phyloP scores from a whole-genome alignment of 2,888 invertebrate species.

The Thysanoteuthis rhombus region DNA sequence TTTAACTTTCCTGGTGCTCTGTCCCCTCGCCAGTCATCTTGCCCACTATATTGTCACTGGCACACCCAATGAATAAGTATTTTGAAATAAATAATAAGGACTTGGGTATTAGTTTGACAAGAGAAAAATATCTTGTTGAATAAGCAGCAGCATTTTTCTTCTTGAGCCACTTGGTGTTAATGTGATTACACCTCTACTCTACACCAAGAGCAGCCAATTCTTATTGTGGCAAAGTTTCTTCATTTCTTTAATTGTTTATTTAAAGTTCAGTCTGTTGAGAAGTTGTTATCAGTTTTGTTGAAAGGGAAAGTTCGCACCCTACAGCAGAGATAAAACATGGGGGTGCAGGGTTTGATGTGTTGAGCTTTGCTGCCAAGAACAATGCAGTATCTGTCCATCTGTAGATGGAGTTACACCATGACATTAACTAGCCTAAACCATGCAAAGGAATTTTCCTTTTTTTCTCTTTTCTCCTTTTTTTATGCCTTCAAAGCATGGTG shows the following conservation, averaged over 20 bases:
- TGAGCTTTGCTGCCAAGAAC: background rate
- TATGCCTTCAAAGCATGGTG: background rate
- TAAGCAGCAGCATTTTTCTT: no score
- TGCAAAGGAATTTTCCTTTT: background rate
- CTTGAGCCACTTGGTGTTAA: background rate
- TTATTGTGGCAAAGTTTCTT: background rate
- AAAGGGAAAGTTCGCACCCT: constrained; percentile 12
- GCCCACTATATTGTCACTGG: no score
- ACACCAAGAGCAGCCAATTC: background rate
- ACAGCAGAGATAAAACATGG: background rate
- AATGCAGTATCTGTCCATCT: background rate
- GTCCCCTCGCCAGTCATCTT: no score
- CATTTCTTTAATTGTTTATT: constrained; percentile 12
- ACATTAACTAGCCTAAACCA: constrained; percentile 12
- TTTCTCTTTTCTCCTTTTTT: background rate
- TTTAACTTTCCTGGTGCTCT: no score
- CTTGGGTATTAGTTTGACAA: no score
- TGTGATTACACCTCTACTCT: background rate
- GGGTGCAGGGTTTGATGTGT: background rate
- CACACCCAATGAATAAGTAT: no score
- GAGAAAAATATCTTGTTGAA: no score
- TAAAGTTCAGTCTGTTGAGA: constrained; percentile 12
- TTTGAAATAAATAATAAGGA: no score
- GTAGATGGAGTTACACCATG: background rate
- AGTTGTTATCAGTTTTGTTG: constrained; percentile 12